phyloP scores from a whole-genome alignment of 2,113 vertebrate genomes.

The Typhlomys cinereus region DNA sequence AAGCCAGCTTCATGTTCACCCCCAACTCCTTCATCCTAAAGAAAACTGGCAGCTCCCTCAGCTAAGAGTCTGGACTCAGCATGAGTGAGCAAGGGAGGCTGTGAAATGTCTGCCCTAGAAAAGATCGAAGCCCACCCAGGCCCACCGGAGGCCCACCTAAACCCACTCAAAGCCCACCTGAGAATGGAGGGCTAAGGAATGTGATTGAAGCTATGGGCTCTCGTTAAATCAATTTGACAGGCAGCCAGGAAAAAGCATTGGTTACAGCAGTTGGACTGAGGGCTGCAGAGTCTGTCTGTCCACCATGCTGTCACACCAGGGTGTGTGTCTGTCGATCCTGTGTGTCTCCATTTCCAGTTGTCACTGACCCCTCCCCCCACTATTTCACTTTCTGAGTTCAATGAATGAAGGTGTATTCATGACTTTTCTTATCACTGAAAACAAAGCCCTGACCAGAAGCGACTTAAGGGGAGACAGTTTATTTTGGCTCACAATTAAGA shows the following conservation, averaged over 20 bases:
- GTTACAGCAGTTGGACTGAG: background rate
- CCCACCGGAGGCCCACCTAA: background rate
- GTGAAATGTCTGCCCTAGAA: background rate
- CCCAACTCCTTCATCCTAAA: background rate
- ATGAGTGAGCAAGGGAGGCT: background rate
- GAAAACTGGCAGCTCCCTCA: background rate
- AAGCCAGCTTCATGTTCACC: background rate
- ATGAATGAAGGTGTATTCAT: background rate
- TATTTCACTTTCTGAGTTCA: background rate
- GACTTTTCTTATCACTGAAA: too few species aligned
- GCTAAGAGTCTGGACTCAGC: background rate
- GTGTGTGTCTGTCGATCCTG: background rate
- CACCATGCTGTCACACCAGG: background rate
- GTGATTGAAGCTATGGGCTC: background rate
- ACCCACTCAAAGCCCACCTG: too few species aligned
- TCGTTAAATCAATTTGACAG: background rate
- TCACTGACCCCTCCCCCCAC: background rate
- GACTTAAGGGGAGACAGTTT: background rate
- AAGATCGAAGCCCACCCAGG: background rate
- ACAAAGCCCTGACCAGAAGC: background rate
- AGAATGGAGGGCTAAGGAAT: background rate
- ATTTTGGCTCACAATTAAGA: too few species aligned
- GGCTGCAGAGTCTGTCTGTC: background rate
- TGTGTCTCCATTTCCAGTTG: background rate
- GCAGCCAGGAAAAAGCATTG: background rate